These are phyloP conservation scores for Ochotona princeps DNA, from an alignment of 2,113 vertebrate genomes.

Conservation along the genomic window DNA sequence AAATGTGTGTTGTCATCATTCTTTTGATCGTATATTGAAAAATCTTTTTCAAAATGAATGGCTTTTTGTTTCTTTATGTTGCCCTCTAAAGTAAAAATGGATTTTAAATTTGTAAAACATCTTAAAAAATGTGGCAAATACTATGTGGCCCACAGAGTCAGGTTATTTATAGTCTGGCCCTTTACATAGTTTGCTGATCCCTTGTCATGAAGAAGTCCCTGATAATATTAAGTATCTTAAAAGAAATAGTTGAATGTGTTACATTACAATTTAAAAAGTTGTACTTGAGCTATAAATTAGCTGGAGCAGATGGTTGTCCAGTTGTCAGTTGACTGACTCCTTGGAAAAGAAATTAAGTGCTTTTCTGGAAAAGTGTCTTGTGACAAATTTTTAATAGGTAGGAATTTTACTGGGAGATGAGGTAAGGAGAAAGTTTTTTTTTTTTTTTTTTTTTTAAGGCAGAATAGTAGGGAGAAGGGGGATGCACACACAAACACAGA, in stretches of 20 bases:
- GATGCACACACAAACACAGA: too few relatives aligned
- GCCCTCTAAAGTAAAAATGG: not conserved
- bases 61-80: not conserved
- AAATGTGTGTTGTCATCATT: constrained; percentile 1
- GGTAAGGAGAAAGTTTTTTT: not conserved
- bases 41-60: not conserved
- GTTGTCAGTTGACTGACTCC: not conserved
- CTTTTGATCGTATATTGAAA: not conserved
- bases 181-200: not conserved
- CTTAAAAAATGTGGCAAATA: not conserved
- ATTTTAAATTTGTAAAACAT: not conserved
- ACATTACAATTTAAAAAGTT: not conserved
- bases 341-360: not conserved
- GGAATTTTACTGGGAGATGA: not conserved
- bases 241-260: constrained; percentile 9
- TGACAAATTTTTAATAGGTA: not conserved
- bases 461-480: too few relatives aligned
- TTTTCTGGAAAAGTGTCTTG: not conserved
- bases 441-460: too few relatives aligned
- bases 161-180: not conserved
- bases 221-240: not conserved
- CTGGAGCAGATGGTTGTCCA: not conserved
- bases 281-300: not conserved
- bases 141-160: not conserved
- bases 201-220: constrained; percentile 5